Base-by-base conservation (phyloP, 2,888 invertebrate species). In the Lithophane leautieri region DNA sequence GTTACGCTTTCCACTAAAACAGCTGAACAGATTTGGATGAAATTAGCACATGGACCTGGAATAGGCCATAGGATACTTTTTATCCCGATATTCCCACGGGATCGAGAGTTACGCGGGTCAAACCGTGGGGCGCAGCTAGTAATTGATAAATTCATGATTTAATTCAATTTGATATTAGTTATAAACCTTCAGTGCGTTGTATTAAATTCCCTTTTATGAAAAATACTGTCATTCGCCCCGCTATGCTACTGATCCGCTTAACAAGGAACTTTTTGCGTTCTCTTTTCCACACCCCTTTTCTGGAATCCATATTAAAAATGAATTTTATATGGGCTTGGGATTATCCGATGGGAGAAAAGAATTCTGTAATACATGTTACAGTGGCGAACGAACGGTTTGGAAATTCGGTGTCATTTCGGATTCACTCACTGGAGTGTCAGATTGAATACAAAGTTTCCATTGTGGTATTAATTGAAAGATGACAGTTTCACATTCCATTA, bases 281-380 rank as follows among this genome's bases (percentile, higher is more conserved):
- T 76, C 25, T 69, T 69, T 65, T 44, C 65, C 60, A 69, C 70
- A 76, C 65, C 81, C 76, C 73, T 83, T 83, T n/a, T n/a, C n/a
- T 79, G 73, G 71, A 71, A 70, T 81, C 19, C 67, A 73, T 81
- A 83, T 84, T 83, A 83, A 84, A 83, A 83, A 84, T 81, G 56
- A 84, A 84, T 84, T 73, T 76, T 76, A 73, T 71, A 81, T 73
- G 66, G 40, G 65, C 54, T 14, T 19, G 61, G 60, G 67, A 72
- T 73, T 65, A 82, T 76, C 25, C 40, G 40, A 50, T 12, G 68
- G 25, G 34, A 56, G n/a, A 60, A 56, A 63, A 67, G 14, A 82
- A 81, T 61, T 65, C 54, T 7, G 34, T 58, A 42, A 67, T 52
- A 44, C 34, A 67, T 28, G 34, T 44, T n/a, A 56, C 60, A 40